A percentile compares a stretch with the other conserved stretches of the same genome.
Conservation (phyloP, 2,888 invertebrate genomes). For the Scaptomyza polygonia region DNA sequence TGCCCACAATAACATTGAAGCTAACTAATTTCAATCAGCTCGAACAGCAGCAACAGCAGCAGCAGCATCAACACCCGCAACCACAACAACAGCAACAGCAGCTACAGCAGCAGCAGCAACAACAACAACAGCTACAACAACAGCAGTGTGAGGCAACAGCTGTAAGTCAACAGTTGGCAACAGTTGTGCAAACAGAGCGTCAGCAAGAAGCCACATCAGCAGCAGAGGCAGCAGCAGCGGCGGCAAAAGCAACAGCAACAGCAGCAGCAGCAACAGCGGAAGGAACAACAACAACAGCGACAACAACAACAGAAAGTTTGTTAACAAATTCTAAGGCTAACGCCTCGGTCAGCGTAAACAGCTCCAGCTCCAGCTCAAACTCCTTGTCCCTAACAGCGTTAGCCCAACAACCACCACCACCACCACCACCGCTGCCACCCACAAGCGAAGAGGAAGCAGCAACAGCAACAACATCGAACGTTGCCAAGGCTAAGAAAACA, state of each 20-base stretch:
- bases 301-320: conserved; percentile 33
- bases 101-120: conserved; percentile 8
- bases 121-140: conserved; percentile 34
- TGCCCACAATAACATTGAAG: conserved; percentile 65
- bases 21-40: conserved; percentile 65
- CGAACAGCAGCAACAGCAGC: conserved; percentile 12
- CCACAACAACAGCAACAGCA: conserved; percentile 11
- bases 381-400: conserved; percentile 32
- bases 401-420: conserved; percentile 27
- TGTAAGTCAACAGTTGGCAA: conserved; percentile 59
- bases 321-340: conserved; percentile 59
- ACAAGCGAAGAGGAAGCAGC: conserved; percentile 16
- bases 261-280: conserved; percentile 13
- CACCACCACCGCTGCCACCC: conserved; percentile 32
- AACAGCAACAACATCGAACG: conserved; percentile 24
- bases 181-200: conserved; percentile 53
- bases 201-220: conserved; percentile 26
- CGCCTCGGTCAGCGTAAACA: conserved; percentile 64
- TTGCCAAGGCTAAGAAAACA: conserved; percentile 22
- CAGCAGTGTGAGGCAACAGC: conserved; percentile 39
- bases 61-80: conserved; percentile 19
- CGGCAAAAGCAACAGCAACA: conserved; percentile 9
- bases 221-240: conserved; percentile 21
- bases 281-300: conserved; percentile 19
- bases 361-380: conserved; percentile 20